Evolutionary conservation across 2,113 vertebrate species (phyloP), one percentile per base, ranked within the genome.

Genomic region (Scomber japonicus): DNA sequence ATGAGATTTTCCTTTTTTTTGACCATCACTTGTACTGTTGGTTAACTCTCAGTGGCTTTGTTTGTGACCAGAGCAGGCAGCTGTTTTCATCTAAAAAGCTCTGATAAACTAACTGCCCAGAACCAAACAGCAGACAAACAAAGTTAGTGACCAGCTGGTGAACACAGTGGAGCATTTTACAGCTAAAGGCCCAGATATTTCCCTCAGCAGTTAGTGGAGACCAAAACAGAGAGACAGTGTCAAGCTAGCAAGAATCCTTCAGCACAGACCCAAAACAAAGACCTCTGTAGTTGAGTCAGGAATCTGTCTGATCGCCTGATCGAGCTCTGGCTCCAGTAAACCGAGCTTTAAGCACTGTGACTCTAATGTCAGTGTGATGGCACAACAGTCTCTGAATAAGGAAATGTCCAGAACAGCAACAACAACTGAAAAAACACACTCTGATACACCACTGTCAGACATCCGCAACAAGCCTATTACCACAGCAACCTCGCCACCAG

Each of bases 381-480:
- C 66, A 68, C 70, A 68, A 59, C 12, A 81, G 6, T 59, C 62
- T 82, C 14, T 64, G 17, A 64, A 76, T 27, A 44, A 27, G 69
- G 45, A 75, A 71, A 83, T n/a, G 27, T 13, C 54, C 59, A 45
- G 11, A 82, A 65, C 69, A 77, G 66, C 65, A 81, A 46, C 31
- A 56, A 57, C 71, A 75, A 35, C 65, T 62, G 16, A 24, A 71
- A 69, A 70, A 53, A 63, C 81, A 56, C 66, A 46, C 17, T 27
- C 64, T 19, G 51, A 64, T 24, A 54, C 60, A 49, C 68, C 80
- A 50, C 75, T 48, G 75, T 83, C 70, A 74, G 70, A 82, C 69
- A 87, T 84, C 85, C 76, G 49, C 82, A 72, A 60, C 72, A 55
- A 57, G 54, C 63, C 31, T 1, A 89, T 89, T 81, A 31, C 83